Evolutionary conservation across 2,797 vertebrate species (phyloP).

Genomic region (Nyctibius grandis): DNA sequence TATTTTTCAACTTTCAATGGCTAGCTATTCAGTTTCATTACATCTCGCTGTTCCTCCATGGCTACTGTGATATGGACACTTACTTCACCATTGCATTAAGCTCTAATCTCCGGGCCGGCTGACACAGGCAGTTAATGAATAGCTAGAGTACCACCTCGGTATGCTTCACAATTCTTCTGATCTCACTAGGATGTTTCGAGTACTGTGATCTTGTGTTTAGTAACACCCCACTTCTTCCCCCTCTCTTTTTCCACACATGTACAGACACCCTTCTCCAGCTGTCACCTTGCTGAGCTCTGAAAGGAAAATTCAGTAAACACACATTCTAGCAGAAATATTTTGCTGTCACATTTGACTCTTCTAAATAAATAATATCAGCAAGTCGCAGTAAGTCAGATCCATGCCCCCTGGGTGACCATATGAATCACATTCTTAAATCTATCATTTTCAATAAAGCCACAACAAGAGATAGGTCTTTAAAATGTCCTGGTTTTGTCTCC

Average conservation of each 20-base stretch:
- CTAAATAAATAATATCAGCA: slow-evolving; percentile 42
- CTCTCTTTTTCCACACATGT: slow-evolving; percentile 16
- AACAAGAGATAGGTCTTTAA: neutral
- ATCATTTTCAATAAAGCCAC: slow-evolving; percentile 31
- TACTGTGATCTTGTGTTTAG: slow-evolving; percentile 69
- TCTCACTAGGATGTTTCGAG: slow-evolving; percentile 65
- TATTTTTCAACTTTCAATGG: slow-evolving; percentile 71
- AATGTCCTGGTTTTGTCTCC: neutral
- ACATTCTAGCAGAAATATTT: slow-evolving; percentile 44
- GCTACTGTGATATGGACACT: slow-evolving; percentile 61
- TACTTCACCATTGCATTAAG: slow-evolving; percentile 65
- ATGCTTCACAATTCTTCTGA: slow-evolving; percentile 58
- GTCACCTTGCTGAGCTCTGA: slow-evolving; percentile 48
- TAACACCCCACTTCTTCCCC: slow-evolving; percentile 53
- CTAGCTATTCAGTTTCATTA: slow-evolving; percentile 68
- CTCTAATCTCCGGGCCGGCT: slow-evolving; percentile 64
- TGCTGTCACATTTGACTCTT: slow-evolving; percentile 18
- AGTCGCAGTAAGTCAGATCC: neutral
- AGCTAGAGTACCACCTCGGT: slow-evolving; percentile 53
- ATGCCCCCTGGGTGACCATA: neutral
- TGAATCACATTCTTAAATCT: slow-evolving; percentile 31
- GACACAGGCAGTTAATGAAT: slow-evolving; percentile 65
- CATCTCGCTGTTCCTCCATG: slow-evolving; percentile 67
- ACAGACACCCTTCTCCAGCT: slow-evolving; percentile 46
- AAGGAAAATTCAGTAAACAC: slow-evolving; percentile 41